These are phyloP conservation scores for Xylocampa areola DNA, from an alignment of 2,888 invertebrate genomes.

Conservation along the genomic window DNA sequence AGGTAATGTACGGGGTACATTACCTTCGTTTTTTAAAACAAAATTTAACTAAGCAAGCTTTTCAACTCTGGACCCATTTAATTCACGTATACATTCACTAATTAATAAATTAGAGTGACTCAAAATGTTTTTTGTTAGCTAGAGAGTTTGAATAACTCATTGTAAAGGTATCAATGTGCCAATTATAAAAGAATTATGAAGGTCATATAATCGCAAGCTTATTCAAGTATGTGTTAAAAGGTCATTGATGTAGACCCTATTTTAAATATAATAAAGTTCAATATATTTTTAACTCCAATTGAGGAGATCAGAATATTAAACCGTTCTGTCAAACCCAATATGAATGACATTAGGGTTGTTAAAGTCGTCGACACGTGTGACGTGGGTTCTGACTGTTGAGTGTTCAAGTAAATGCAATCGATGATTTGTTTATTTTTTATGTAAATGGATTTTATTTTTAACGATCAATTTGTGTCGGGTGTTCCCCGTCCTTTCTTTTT, in stretches of 20 bases:
- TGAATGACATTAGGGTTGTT: background rate
- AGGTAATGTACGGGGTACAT: background rate
- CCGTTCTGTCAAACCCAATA: slow-evolving; percentile 13
- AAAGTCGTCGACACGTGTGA: background rate
- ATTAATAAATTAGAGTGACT: slow-evolving; percentile 28
- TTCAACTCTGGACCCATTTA: slow-evolving; percentile 13
- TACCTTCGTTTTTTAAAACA: background rate
- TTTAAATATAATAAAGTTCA: background rate
- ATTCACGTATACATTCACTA: slow-evolving; percentile 24
- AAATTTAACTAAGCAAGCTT: background rate
- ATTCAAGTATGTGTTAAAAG: slow-evolving; percentile 1
- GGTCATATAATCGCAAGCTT: too few species aligned
- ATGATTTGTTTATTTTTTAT: background rate
- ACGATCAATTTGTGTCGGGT: background rate
- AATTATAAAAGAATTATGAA: too few species aligned
- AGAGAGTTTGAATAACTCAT: background rate
- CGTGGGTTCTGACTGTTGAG: background rate
- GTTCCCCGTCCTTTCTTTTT: too few species aligned
- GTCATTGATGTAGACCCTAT: background rate
- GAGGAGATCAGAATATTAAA: slow-evolving; percentile 13
- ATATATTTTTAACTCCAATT: slow-evolving; percentile 7
- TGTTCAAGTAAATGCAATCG: background rate
- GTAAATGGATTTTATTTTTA: background rate
- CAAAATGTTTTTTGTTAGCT: slow-evolving; percentile 22
- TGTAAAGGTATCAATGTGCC: too few species aligned